These are phyloP conservation scores for Megaleporinus macrocephalus DNA, from an alignment of 2,113 vertebrate genomes.

Conservation along the genomic window DNA sequence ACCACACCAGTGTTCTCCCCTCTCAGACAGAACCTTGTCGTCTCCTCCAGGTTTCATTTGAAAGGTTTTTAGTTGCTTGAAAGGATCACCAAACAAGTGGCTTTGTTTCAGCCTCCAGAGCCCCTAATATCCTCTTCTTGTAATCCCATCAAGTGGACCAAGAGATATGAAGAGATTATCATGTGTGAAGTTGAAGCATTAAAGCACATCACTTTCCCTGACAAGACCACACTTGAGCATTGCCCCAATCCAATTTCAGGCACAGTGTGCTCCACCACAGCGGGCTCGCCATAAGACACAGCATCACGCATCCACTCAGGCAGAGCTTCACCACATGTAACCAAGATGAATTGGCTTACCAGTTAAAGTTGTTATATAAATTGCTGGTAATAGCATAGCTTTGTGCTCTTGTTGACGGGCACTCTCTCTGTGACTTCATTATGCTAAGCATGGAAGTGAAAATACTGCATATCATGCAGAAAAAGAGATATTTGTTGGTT, in stretches of 20 bases:
- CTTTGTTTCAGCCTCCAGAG: background rate
- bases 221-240: constrained; percentile 8
- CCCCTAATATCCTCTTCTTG: background rate
- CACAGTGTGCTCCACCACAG: constrained; percentile 10
- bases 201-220: constrained; percentile 5
- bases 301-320: background rate
- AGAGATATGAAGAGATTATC: constrained; percentile 8
- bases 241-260: background rate
- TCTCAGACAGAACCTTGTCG: background rate
- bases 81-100: background rate
- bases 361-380: background rate
- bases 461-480: background rate
- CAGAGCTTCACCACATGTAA: background rate
- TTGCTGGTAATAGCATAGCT: background rate
- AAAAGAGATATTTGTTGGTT: background rate
- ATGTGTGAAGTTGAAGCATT: constrained; percentile 1
- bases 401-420: background rate
- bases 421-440: background rate
- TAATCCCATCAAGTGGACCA: constrained; percentile 18
- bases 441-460: background rate
- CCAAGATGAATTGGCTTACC: background rate
- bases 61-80: background rate
- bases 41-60: background rate
- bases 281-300: background rate
- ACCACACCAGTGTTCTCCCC: background rate